Conservation (phyloP, 2,113 vertebrate species). For the Forbesichthys agassizii region DNA sequence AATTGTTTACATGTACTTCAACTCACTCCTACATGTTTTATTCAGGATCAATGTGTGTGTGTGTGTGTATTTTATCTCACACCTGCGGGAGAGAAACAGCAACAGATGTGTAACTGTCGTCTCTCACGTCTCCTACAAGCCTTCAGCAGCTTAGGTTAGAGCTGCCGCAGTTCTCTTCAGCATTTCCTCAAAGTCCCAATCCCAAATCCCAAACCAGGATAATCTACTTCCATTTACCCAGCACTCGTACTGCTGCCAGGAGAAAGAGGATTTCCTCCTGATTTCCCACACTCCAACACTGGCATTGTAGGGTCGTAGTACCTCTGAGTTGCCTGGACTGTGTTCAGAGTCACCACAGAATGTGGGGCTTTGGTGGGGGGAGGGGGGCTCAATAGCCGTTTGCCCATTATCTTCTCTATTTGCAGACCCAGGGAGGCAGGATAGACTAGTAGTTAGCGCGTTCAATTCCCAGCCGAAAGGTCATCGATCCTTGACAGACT, state of each 20-base stretch:
- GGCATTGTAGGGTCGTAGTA: constrained; percentile 62
- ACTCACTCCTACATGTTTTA: constrained; percentile 15
- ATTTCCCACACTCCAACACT: constrained; percentile 57
- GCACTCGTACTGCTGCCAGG: constrained; percentile 66
- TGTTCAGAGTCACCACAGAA: constrained; percentile 56
- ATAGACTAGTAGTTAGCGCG: too few species aligned
- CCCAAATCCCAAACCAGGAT: constrained; percentile 68
- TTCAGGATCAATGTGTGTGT: neutral
- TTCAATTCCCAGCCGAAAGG: too few species aligned
- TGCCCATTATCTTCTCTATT: constrained; percentile 41
- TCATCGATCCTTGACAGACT: too few species aligned
- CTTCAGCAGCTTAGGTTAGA: constrained; percentile 63
- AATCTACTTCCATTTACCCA: constrained; percentile 74
- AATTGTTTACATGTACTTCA: constrained; percentile 44
- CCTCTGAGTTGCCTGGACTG: constrained; percentile 38
- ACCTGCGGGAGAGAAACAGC: neutral
- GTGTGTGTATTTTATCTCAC: too few species aligned
- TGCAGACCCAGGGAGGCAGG: too few species aligned
- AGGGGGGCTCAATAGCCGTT: constrained; percentile 46
- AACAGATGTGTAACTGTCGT: constrained; percentile 21
- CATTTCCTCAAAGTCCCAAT: constrained; percentile 63
- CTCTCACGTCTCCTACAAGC: constrained; percentile 40
- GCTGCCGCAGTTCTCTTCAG: constrained; percentile 63
- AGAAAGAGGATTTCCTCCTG: constrained; percentile 68
- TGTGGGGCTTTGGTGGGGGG: neutral